A percentile compares a stretch with the other conserved stretches of the same genome.
Evolutionary conservation across 2,113 vertebrate genomes (phyloP).

Genomic region (Chloropsis hardwickii): DNA sequence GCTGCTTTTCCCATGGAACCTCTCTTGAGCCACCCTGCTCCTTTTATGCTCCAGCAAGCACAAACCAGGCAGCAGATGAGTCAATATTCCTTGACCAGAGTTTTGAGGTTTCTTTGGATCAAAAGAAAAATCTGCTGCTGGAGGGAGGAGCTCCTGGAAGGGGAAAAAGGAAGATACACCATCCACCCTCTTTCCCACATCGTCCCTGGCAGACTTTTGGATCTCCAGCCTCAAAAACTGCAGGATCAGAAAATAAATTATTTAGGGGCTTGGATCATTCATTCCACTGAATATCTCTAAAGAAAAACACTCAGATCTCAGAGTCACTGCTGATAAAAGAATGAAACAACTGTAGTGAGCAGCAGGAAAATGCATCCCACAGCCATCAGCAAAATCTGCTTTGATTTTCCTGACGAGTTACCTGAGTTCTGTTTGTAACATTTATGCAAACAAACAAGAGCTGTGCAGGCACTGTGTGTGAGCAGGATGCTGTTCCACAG

Average conservation of each 20-base stretch:
- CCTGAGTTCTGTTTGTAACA: background rate
- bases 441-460: conserved; percentile 5
- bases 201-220: background rate
- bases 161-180: background rate
- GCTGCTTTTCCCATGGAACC: background rate
- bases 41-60: background rate
- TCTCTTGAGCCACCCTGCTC: background rate
- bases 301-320: background rate
- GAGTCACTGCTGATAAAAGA: background rate
- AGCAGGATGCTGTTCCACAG: background rate
- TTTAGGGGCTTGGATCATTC: background rate
- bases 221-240: background rate
- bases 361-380: background rate
- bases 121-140: background rate
- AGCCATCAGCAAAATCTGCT: background rate
- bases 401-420: background rate
- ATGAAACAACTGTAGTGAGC: background rate
- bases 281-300: background rate
- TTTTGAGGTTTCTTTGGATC: background rate
- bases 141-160: background rate
- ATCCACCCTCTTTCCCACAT: background rate
- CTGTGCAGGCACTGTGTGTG: background rate
- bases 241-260: background rate
- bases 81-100: background rate
- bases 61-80: background rate